These are phyloP conservation scores for Leptopterna dolabrata DNA, from an alignment of 2,888 invertebrate genomes.

Conservation along the genomic window DNA sequence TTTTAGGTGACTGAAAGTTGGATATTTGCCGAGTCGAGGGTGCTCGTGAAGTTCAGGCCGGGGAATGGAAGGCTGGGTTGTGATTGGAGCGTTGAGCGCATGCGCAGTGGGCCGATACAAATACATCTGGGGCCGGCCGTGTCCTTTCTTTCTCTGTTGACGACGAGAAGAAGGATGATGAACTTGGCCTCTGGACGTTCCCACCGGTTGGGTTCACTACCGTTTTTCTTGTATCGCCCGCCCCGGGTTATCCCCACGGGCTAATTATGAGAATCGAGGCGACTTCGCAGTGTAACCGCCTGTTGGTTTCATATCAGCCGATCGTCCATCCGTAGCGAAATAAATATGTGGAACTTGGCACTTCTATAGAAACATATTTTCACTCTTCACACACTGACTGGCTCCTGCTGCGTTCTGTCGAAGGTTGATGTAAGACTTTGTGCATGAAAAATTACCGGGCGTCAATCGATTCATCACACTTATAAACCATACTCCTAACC, in stretches of 20 bases:
- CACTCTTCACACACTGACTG: background rate
- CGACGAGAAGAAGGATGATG: conserved; percentile 5
- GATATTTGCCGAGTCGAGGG: background rate
- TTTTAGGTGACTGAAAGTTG: background rate
- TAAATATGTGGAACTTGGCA: background rate
- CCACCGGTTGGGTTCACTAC: background rate
- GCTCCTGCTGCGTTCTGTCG: too few relatives aligned
- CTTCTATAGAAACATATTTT: background rate
- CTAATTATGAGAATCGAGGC: background rate
- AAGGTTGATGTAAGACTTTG: too few relatives aligned
- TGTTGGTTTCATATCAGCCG: background rate
- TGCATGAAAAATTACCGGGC: too few relatives aligned
- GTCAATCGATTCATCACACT: too few relatives aligned
- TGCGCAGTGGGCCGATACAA: background rate
- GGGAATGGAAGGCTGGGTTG: background rate
- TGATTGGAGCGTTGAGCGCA: conserved; percentile 5
- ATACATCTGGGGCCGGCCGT: background rate
- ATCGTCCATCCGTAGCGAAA: background rate
- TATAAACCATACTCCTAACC: too few relatives aligned
- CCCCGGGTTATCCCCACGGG: background rate
- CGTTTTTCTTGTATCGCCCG: background rate
- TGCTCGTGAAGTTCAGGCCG: background rate
- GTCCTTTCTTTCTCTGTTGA: background rate
- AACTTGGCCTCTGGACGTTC: conserved; percentile 17
- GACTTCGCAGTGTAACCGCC: background rate